A percentile compares a stretch with the other conserved stretches of the same genome.
These are phyloP conservation scores for Apoderus coryli DNA, from an alignment of 2,888 invertebrate species.

Conservation along the genomic window DNA sequence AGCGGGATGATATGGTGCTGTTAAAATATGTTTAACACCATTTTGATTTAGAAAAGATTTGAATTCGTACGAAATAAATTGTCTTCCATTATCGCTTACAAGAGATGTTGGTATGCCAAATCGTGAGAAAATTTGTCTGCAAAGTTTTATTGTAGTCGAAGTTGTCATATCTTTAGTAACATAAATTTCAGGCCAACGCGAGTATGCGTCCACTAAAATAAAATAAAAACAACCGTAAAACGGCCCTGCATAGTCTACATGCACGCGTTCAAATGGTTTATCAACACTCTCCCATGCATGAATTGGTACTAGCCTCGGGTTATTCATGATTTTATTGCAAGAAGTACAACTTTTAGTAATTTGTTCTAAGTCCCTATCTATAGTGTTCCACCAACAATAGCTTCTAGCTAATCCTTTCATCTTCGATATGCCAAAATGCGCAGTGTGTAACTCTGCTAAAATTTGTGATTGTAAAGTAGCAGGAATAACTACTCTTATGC, in stretches of 20 bases:
- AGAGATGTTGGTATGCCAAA: conserved; percentile 16
- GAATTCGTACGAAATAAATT: conserved; percentile 17
- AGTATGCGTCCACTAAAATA: too few relatives aligned
- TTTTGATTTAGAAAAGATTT: conserved; percentile 13
- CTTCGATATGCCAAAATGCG: conserved; percentile 11
- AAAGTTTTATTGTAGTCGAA: conserved; percentile 1
- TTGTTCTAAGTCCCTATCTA: conserved; percentile 9
- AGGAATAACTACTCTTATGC: conserved; percentile 9
- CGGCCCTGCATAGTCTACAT: too few relatives aligned
- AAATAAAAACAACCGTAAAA: too few relatives aligned
- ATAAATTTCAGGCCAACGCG: too few relatives aligned
- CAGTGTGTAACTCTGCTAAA: conserved; percentile 10
- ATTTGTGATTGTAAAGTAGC: conserved; percentile 5
- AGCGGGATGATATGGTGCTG: too few relatives aligned
- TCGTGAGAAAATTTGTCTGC: conserved; percentile 10
- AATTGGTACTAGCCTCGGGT: too few relatives aligned
- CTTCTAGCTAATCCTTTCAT: too few relatives aligned
- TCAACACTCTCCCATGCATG: too few relatives aligned
- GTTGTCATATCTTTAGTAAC: too few relatives aligned
- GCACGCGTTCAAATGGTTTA: too few relatives aligned
- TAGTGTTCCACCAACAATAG: too few relatives aligned
- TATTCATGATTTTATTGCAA: conserved; percentile 9
- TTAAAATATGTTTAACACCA: conserved; percentile 16
- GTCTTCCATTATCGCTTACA: conserved; percentile 15
- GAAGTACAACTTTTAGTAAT: conserved; percentile 9